Conservation (phyloP, 2,113 vertebrate genomes). For the Miniopterus natalensis region DNA sequence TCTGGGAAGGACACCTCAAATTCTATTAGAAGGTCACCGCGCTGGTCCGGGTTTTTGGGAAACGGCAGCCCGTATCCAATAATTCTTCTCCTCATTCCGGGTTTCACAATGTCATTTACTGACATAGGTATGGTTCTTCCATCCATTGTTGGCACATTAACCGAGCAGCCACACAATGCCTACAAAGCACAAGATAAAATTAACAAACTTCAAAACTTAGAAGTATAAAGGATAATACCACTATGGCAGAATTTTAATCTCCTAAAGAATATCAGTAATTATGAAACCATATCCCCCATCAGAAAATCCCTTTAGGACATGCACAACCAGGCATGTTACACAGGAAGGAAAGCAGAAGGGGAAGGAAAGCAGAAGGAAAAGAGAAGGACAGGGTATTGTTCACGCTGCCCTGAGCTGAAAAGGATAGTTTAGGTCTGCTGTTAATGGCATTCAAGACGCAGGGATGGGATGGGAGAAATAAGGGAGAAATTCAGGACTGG, state of each 20-base stretch:
- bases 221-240: neutral
- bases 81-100: conserved; percentile 97
- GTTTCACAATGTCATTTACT: conserved; percentile 97
- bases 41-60: conserved; percentile 97
- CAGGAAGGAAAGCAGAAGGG: neutral
- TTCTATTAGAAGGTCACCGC: conserved; percentile 98
- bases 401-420: neutral
- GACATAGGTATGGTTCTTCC: conserved; percentile 97
- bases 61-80: conserved; percentile 97
- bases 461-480: neutral
- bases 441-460: neutral
- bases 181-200: conserved; percentile 84
- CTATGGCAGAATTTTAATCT: conserved; percentile 55
- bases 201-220: conserved; percentile 16
- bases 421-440: neutral
- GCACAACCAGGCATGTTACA: neutral
- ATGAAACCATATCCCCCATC: neutral
- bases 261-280: conserved; percentile 39
- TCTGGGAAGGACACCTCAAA: conserved; percentile 98
- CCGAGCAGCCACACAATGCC: conserved; percentile 98
- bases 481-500: neutral
- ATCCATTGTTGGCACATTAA: conserved; percentile 97
- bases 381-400: neutral
- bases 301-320: conserved; percentile 41
- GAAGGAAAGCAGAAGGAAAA: neutral